These are phyloP conservation scores for roundworm (Caenorhabditis elegans) DNA, from an alignment of 1,140 invertebrate species.

Conservation along the genomic window DNA sequence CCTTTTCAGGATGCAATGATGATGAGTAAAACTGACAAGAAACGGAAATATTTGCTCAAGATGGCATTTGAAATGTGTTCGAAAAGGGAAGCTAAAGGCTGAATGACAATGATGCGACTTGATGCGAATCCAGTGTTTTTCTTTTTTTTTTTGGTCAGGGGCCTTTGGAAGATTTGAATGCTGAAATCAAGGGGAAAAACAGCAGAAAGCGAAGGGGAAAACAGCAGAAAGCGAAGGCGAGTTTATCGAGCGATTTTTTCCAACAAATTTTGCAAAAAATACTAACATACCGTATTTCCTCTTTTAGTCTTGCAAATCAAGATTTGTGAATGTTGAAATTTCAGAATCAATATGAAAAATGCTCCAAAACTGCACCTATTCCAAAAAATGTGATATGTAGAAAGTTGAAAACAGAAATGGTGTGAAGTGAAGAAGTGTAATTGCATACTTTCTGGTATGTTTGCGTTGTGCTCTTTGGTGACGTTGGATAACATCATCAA, in stretches of 20 bases:
- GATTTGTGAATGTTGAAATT: too few relatives aligned
- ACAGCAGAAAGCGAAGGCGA: too few relatives aligned
- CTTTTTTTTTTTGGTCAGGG: not conserved
- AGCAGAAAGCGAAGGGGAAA: too few relatives aligned
- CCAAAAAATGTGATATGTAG: too few relatives aligned
- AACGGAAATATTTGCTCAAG: not conserved
- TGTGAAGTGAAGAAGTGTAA: constrained; percentile 21
- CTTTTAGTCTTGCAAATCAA: too few relatives aligned
- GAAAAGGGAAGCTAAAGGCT: not conserved
- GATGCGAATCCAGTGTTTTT: not conserved
- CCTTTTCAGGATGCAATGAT: not conserved
- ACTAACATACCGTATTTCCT: too few relatives aligned
- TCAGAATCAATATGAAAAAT: too few relatives aligned
- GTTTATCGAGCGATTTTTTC: too few relatives aligned
- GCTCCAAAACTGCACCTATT: too few relatives aligned
- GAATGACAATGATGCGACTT: constrained; percentile 24
- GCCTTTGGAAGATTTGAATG: too few relatives aligned
- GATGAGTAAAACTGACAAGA: not conserved
- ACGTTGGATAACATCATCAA: constrained; percentile 1
- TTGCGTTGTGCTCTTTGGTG: constrained; percentile 1
- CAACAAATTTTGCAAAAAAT: too few relatives aligned
- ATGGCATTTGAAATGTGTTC: not conserved
- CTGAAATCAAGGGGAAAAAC: too few relatives aligned
- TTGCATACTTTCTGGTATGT: constrained; percentile 9
- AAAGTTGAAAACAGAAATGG: not conserved